These are phyloP conservation scores for Pycnonotus jocosus DNA, from an alignment of 2,113 vertebrate genomes.

Conservation along the genomic window DNA sequence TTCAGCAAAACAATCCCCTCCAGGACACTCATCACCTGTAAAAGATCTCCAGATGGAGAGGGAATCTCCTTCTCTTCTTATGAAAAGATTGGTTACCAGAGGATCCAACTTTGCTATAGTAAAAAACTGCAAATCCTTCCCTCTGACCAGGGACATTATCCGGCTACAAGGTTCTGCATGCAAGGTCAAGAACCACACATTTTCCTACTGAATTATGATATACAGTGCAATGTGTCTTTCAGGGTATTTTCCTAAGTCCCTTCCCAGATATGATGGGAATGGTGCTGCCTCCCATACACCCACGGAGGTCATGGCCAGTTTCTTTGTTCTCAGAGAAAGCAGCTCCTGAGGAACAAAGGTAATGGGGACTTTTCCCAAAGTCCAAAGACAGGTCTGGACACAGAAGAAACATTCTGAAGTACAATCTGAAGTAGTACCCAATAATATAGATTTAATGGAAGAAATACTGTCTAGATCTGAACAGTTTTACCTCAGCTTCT, in stretches of 20 bases:
- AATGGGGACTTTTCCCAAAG: neutral
- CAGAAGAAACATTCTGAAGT: neutral
- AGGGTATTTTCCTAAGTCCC: neutral
- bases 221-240: neutral
- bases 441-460: neutral
- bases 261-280: neutral
- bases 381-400: neutral
- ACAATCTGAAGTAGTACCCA: neutral
- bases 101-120: neutral
- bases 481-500: neutral
- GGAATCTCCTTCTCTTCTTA: neutral
- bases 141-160: neutral
- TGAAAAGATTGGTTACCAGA: neutral
- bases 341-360: neutral
- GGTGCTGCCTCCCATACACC: neutral
- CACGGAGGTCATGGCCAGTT: neutral
- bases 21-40: neutral
- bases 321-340: neutral
- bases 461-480: neutral
- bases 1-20: neutral
- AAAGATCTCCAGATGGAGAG: neutral
- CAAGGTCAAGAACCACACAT: neutral
- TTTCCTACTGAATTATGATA: neutral
- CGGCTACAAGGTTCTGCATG: neutral
- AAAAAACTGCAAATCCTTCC: neutral